These are phyloP conservation scores for Pteronura brasiliensis DNA, from an alignment of 2,113 vertebrate genomes.

Conservation along the genomic window DNA sequence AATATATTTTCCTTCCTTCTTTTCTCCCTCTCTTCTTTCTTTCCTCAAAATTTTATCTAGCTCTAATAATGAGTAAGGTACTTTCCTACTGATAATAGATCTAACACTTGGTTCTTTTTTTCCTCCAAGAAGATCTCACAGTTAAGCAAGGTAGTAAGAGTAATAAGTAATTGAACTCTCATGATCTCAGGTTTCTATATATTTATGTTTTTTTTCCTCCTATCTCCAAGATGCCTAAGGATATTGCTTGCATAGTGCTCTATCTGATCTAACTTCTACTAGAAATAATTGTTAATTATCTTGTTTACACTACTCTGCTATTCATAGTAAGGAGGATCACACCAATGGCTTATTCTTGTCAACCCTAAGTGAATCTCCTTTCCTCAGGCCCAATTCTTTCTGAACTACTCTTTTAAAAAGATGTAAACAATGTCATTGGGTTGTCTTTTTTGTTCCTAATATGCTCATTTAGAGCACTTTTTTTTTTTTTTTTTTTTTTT, in stretches of 20 bases:
- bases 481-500: not conserved
- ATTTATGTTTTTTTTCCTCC: not conserved
- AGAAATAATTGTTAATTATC: constrained; percentile 6
- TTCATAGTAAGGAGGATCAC: not conserved
- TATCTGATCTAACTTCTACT: not conserved
- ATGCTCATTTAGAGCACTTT: not conserved
- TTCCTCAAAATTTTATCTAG: not conserved
- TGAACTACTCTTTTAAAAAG: not conserved
- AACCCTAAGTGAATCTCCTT: not conserved
- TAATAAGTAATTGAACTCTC: not conserved
- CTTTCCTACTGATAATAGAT: not conserved
- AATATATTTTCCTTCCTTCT: not conserved
- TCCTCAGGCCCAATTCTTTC: not conserved
- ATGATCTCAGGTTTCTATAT: constrained; percentile 4
- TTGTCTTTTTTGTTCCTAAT: not conserved
- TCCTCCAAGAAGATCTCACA: not conserved
- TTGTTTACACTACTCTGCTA: not conserved
- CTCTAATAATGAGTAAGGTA: not conserved
- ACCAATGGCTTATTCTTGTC: not conserved
- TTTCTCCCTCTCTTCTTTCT: not conserved
- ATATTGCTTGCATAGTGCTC: not conserved
- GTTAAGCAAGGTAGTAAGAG: not conserved
- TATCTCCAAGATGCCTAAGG: not conserved
- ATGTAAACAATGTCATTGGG: not conserved
- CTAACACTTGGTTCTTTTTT: not conserved